Percentiles rank a stretch among this genome's conserved stretches.
Evolutionary conservation across 2,888 invertebrate genomes (phyloP).

Genomic region (Lordiphosa andalusiaca): DNA sequence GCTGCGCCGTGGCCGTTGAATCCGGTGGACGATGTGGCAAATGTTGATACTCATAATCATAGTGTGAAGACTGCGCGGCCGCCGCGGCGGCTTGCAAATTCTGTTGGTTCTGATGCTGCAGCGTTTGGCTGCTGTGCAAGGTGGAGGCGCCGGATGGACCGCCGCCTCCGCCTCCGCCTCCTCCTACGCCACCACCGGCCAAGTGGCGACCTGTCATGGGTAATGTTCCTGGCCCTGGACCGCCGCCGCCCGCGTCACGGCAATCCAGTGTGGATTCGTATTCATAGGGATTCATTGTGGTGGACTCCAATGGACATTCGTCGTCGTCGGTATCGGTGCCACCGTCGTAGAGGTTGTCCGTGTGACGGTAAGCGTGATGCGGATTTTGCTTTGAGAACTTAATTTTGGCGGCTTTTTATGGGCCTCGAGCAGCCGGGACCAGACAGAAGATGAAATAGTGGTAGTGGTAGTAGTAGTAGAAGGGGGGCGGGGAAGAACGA

Average conservation of each 20-base stretch:
- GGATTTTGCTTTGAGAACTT: constrained; percentile 79
- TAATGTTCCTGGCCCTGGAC: constrained; percentile 56
- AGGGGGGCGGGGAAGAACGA: constrained; percentile 12
- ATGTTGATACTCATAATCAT: constrained; percentile 79
- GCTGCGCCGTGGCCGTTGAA: constrained; percentile 68
- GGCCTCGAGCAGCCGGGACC: constrained; percentile 50
- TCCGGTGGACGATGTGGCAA: constrained; percentile 77
- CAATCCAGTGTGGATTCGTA: constrained; percentile 81
- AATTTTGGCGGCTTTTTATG: constrained; percentile 77
- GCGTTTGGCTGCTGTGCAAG: constrained; percentile 66
- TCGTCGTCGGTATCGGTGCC: constrained; percentile 79
- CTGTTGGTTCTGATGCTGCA: constrained; percentile 76
- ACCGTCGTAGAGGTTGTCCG: constrained; percentile 79
- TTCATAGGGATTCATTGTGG: constrained; percentile 80
- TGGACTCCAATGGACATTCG: constrained; percentile 79
- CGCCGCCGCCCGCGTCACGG: constrained; percentile 78
- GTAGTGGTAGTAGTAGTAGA: constrained; percentile 15
- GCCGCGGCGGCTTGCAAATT: constrained; percentile 69
- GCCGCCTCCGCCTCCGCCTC: constrained; percentile 22
- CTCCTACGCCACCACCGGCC: constrained; percentile 10
- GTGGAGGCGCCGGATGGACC: constrained; percentile 33
- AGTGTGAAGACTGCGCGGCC: constrained; percentile 74
- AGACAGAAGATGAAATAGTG: constrained; percentile 38
- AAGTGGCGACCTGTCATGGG: constrained; percentile 61
- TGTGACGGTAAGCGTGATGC: constrained; percentile 78